Percentiles rank a stretch among this genome's conserved stretches.
Conservation (phyloP, 30 jellyfish, hydroid and myxozoan genomes). For the Morbakka virulenta region DNA sequence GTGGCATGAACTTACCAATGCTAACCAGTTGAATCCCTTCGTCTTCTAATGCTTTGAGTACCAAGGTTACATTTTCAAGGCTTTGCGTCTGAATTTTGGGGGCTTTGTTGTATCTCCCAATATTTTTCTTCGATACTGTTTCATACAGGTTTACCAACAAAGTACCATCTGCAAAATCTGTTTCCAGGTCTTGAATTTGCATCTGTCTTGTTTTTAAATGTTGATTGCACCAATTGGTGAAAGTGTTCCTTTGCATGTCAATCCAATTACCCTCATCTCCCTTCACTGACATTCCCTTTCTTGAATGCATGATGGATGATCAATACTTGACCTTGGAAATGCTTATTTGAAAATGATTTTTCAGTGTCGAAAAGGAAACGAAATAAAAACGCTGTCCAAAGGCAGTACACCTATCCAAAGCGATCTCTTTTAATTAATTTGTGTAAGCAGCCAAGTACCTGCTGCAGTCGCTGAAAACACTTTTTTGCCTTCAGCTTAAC, state of each 20-base stretch:
- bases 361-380: no score
- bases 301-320: neutral
- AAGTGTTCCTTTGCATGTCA: conserved; percentile 92
- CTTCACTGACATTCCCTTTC: conserved; percentile 61
- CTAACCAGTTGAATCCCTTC: conserved; percentile 96
- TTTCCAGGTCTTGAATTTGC: conserved; percentile 69
- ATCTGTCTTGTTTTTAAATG: conserved; percentile 53
- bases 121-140: conserved; percentile 72
- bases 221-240: conserved; percentile 97
- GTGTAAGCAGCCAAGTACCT: no score
- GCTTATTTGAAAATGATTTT: no score
- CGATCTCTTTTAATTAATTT: no score
- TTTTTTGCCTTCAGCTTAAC: no score
- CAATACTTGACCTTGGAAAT: neutral
- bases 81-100: conserved; percentile 92
- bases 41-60: conserved; percentile 82
- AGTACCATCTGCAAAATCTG: conserved; percentile 94
- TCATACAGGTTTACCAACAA: conserved; percentile 84
- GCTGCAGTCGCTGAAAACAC: no score
- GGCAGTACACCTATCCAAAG: no score
- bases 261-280: conserved; percentile 98
- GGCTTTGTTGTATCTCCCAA: conserved; percentile 80
- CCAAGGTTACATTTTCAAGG: conserved; percentile 93
- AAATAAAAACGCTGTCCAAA: no score
- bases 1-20: conserved; percentile 73